phyloP scores from a whole-genome alignment of 2,113 vertebrate species.

The Lepus americanus region DNA sequence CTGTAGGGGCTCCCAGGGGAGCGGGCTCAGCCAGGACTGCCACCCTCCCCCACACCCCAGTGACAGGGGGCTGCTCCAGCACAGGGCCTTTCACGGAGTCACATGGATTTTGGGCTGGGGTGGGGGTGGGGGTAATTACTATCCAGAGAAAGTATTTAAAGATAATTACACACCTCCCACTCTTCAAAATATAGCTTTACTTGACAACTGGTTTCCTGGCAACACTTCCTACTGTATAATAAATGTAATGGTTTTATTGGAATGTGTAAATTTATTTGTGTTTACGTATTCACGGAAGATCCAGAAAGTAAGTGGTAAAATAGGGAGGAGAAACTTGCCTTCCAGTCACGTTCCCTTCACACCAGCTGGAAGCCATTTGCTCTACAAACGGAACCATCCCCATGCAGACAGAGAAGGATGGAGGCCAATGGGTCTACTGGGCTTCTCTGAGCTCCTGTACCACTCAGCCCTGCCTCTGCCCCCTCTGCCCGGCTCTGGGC shows the following conservation, averaged over 20 bases:
- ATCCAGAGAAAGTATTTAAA: conserved; percentile 89
- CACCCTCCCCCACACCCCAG: background rate
- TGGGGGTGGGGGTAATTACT: conserved; percentile 87
- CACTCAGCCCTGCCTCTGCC: background rate
- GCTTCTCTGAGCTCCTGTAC: background rate
- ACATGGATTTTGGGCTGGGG: conserved; percentile 78
- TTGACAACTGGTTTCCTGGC: conserved; percentile 89
- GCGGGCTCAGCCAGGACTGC: background rate
- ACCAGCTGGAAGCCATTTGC: conserved; percentile 1
- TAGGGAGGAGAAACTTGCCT: conserved; percentile 70
- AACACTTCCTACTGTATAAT: conserved; percentile 87
- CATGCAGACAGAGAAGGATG: background rate
- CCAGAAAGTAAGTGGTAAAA: conserved; percentile 76
- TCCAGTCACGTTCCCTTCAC: conserved; percentile 17
- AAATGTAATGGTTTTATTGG: conserved; percentile 84
- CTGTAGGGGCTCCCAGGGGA: too few relatives aligned
- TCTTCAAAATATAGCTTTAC: conserved; percentile 89
- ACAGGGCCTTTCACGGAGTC: conserved; percentile 70
- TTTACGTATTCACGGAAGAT: conserved; percentile 59
- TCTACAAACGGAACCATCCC: conserved; percentile 29
- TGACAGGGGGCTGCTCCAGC: conserved; percentile 34
- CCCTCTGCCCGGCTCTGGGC: background rate
- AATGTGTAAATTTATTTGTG: conserved; percentile 73
- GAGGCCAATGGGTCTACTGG: background rate
- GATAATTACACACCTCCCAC: conserved; percentile 90